Percentiles rank a stretch among this genome's conserved stretches.
Conservation (phyloP, 2,797 vertebrate species). For the Meda fulgida region DNA sequence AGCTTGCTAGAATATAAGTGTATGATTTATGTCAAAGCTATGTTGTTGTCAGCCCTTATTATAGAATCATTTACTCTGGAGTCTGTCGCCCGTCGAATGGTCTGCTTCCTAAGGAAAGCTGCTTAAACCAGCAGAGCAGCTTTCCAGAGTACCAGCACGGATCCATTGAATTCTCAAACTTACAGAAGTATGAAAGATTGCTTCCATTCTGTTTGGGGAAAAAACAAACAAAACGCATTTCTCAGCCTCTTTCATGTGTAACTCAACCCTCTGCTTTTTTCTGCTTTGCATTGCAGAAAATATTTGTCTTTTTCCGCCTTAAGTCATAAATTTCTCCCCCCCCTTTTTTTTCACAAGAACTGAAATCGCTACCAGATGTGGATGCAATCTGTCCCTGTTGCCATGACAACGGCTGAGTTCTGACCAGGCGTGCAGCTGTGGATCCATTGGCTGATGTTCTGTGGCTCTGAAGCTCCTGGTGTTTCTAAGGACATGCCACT, state of each 20-base stretch:
- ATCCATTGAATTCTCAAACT: conserved; percentile 12
- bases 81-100: background rate
- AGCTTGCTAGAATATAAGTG: background rate
- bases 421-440: conserved; percentile 77
- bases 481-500: background rate
- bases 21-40: conserved; percentile 13
- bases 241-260: conserved; percentile 70
- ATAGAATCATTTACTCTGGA: conserved; percentile 15
- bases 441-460: conserved; percentile 73
- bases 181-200: conserved; percentile 47
- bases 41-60: conserved; percentile 16
- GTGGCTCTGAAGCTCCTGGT: conserved; percentile 70
- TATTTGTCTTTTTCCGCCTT: conserved; percentile 86
- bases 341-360: conserved; percentile 69
- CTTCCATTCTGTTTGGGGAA: conserved; percentile 27
- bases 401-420: conserved; percentile 78
- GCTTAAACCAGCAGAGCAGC: background rate
- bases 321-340: conserved; percentile 87
- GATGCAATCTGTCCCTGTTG: conserved; percentile 85
- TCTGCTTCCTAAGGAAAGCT: conserved; percentile 14
- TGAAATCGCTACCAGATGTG: conserved; percentile 98
- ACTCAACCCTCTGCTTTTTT: conserved; percentile 82
- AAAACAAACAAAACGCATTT: conserved; percentile 66
- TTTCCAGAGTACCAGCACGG: background rate
- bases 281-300: conserved; percentile 94